phyloP scores from a whole-genome alignment of 2,888 invertebrate species.

The Agrochola litura region DNA sequence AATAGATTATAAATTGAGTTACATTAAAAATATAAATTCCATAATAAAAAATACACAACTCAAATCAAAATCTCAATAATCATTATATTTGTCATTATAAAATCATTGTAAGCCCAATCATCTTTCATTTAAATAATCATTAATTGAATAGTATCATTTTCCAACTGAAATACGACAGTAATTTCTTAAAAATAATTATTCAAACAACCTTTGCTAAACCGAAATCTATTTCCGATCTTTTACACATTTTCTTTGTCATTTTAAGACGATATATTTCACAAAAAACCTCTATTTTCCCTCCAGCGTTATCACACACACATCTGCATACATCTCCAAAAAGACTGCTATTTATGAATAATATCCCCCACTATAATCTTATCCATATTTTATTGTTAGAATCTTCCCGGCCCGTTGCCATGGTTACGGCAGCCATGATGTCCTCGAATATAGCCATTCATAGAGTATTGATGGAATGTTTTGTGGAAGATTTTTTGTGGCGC shows the following conservation, averaged over 20 bases:
- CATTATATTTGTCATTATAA: too few relatives aligned
- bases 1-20: too few relatives aligned
- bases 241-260: not conserved
- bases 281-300: not conserved
- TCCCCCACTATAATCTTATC: conserved; percentile 62
- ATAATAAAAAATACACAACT: too few relatives aligned
- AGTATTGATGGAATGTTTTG: conserved; percentile 59
- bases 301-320: not conserved
- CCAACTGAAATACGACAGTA: too few relatives aligned
- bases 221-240: not conserved
- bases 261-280: not conserved
- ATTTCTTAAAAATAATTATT: not conserved
- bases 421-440: conserved; percentile 54
- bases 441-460: conserved; percentile 39
- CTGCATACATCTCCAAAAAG: conserved; percentile 26
- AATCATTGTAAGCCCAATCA: too few relatives aligned
- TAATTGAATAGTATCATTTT: too few relatives aligned
- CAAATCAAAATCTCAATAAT: too few relatives aligned
- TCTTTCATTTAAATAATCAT: too few relatives aligned
- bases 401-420: conserved; percentile 55
- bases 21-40: too few relatives aligned
- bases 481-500: not conserved
- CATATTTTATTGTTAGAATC: conserved; percentile 64
- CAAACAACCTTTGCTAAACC: not conserved
- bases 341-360: conserved; percentile 50